These are phyloP conservation scores for Stomatorhinus walkeri DNA, from an alignment of 2,797 vertebrate species.

Conservation along the genomic window DNA sequence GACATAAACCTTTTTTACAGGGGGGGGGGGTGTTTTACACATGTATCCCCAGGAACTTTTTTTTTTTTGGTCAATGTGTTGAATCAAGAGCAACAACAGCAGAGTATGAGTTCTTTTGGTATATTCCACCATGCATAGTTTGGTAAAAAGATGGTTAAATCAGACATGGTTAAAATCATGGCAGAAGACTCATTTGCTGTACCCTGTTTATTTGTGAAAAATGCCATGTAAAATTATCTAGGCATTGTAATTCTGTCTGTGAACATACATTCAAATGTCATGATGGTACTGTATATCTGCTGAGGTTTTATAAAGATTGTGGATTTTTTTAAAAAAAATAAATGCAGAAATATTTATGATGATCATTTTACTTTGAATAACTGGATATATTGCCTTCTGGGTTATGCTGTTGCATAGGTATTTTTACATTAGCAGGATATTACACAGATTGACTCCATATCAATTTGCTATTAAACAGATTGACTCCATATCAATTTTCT, in stretches of 20 bases:
- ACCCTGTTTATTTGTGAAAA: conserved; percentile 36
- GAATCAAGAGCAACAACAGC: not conserved
- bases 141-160: conserved; percentile 11
- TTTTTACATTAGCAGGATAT: conserved; percentile 7
- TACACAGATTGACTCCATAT: not conserved
- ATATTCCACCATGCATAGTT: not conserved
- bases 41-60: not conserved
- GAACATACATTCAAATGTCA: conserved; percentile 34
- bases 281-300: conserved; percentile 45
- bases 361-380: conserved; percentile 15
- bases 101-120: not conserved
- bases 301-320: conserved; percentile 33
- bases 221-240: conserved; percentile 42
- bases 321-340: conserved; percentile 25
- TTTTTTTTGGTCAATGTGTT: not conserved
- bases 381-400: conserved; percentile 7
- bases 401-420: not conserved
- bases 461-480: not conserved
- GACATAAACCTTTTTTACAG: not conserved
- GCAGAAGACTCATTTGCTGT: conserved; percentile 35
- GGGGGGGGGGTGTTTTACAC: not conserved
- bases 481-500: not conserved
- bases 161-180: conserved; percentile 28
- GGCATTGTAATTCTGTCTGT: conserved; percentile 53
- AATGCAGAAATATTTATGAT: conserved; percentile 20